Conservation (phyloP, 2,797 vertebrate species). For the Masticophis lateralis region DNA sequence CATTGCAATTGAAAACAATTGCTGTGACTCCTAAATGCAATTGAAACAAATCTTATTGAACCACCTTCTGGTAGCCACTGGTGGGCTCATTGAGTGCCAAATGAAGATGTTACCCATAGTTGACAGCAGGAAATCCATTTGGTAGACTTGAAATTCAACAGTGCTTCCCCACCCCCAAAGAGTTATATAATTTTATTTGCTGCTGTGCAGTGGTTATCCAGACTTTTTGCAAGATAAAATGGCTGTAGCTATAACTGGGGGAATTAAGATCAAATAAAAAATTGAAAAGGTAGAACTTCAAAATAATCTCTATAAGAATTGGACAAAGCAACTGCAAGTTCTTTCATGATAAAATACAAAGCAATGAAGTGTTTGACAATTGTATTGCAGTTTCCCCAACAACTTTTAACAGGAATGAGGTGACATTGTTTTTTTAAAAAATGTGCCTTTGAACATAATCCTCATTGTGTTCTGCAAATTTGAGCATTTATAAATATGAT, state of each 20-base stretch:
- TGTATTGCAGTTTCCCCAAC: neutral
- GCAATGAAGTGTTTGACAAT: neutral
- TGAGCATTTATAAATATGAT: neutral
- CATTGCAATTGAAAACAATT: constrained; percentile 3
- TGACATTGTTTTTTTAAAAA: neutral
- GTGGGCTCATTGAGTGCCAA: neutral
- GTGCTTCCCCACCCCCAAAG: neutral
- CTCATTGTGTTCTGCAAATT: neutral
- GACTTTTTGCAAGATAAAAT: neutral
- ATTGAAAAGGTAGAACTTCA: neutral
- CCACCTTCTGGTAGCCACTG: neutral
- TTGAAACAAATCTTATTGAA: neutral
- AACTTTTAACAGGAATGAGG: neutral
- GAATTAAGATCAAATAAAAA: neutral
- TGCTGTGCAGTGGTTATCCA: neutral
- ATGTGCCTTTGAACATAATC: neutral
- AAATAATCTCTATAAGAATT: neutral
- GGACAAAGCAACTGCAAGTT: neutral
- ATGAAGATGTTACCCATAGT: neutral
- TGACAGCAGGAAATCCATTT: neutral
- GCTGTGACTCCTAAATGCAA: neutral
- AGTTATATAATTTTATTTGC: neutral
- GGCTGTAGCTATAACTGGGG: neutral
- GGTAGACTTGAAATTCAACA: neutral
- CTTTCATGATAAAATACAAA: neutral